phyloP scores from a whole-genome alignment of 2,797 vertebrate species.

The Percopsis omiscomaycus region DNA sequence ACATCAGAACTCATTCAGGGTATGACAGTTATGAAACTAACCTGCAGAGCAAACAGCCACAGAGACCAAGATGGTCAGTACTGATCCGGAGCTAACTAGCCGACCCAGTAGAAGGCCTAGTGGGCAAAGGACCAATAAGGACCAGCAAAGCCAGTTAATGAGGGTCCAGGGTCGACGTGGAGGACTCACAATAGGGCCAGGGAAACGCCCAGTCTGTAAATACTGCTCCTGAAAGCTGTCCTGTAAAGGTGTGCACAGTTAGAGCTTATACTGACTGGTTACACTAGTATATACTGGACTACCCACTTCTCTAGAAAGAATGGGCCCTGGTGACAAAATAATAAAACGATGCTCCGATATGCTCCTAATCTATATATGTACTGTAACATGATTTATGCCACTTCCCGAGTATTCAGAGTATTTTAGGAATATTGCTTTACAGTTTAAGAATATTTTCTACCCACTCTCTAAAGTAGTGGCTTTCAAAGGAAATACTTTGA shows the following conservation, averaged over 20 bases:
- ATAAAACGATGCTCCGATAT: no score
- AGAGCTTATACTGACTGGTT: no score
- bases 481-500: no score
- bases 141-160: slow-evolving; percentile 93
- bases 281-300: not conserved
- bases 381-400: no score
- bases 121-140: slow-evolving; percentile 85
- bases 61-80: slow-evolving; percentile 78
- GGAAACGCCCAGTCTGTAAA: slow-evolving; percentile 81
- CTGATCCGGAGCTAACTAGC: slow-evolving; percentile 84
- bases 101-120: slow-evolving; percentile 80
- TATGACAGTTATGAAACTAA: slow-evolving; percentile 62
- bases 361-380: no score
- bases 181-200: slow-evolving; percentile 70
- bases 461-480: no score
- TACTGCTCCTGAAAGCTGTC: slow-evolving; percentile 91
- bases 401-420: no score
- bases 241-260: slow-evolving; percentile 61
- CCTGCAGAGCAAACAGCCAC: slow-evolving; percentile 83
- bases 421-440: no score
- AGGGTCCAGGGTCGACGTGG: slow-evolving; percentile 83
- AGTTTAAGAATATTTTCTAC: no score
- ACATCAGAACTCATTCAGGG: slow-evolving; percentile 6
- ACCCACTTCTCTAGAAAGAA: not conserved
- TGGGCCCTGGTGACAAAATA: not conserved